Base-by-base conservation (phyloP, 2,113 vertebrate genomes). In the Petaurus breviceps region DNA sequence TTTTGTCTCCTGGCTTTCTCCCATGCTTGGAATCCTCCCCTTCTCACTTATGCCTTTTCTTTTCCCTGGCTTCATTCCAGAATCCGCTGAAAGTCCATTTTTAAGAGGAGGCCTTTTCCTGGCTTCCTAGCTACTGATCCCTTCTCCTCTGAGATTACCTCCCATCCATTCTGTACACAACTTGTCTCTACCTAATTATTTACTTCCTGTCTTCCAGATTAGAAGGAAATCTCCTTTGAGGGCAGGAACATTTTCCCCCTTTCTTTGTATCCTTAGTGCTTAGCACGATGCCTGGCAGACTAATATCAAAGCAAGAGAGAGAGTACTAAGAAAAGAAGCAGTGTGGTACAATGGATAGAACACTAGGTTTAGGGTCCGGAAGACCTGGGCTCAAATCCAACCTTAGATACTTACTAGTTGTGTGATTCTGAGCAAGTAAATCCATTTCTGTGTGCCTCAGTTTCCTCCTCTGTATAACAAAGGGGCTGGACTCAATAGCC, bases 51-150 rank as follows among this genome's bases (percentile, higher is more conserved):
- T 24, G 47, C 51, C 61, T 31, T 84, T 89, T 19, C 84, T 14
- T 53, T 96, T 95, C 55, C 16, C n/a, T 94, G 51, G 89, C 25
- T 93, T 50, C 31, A 92, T 96, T 54, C n/a, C 93, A 37, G 54
- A 95, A 51, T 95, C 89, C 46, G 52, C 49, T 96, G 50, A 55
- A 51, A 95, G 25, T 51, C 90, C 77, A 91, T 43, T 95, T 95
- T 43, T 28, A 91, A 57, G 51, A 91, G 8, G 84, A 92, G 94
- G 19, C 91, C 26, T 92, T 46, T 84, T 16, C n/a, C 68, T 3
- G 22, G 16, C 19, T 23, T 43, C 68, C n/a, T n/a, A 23, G 68
- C 68, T 84, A 43, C n/a, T 43, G 19, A 43, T 22, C 1, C n/a
- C n/a, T 84, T 84, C 68, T 84, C n/a, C 68, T 84, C 68, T 84